These are phyloP conservation scores for Neelides folsomi DNA, from an alignment of 2,888 invertebrate species.

Conservation along the genomic window DNA sequence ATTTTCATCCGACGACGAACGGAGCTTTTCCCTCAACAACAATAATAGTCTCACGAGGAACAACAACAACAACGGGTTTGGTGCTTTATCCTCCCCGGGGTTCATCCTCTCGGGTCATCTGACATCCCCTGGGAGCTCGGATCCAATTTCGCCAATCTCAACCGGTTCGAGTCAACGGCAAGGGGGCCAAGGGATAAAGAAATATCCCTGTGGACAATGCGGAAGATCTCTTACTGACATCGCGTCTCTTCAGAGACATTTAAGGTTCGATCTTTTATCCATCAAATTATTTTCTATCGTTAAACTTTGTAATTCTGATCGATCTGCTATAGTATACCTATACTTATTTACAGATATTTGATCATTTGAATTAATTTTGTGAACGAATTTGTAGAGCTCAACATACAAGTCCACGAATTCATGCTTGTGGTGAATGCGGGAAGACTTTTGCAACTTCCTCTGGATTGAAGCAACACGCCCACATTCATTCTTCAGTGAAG, in stretches of 20 bases:
- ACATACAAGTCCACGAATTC: constrained; percentile 88
- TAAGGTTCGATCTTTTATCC: constrained; percentile 19
- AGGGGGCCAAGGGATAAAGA: constrained; percentile 13
- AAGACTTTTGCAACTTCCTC: constrained; percentile 97
- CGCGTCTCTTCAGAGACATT: constrained; percentile 31
- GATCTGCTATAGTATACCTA: no score
- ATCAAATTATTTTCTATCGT: no score
- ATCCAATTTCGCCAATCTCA: not conserved
- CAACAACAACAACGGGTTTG: constrained; percentile 11
- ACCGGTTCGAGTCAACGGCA: not conserved
- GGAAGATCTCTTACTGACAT: constrained; percentile 30
- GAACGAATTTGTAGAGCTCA: constrained; percentile 55
- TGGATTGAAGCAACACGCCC: constrained; percentile 96
- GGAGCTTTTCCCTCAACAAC: not conserved
- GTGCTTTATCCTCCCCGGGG: constrained; percentile 8
- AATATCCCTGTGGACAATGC: constrained; percentile 32
- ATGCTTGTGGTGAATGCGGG: constrained; percentile 96
- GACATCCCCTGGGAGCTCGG: constrained; percentile 16
- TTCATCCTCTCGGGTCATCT: constrained; percentile 29
- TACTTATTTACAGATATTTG: no score
- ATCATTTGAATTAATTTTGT: not conserved
- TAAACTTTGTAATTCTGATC: no score
- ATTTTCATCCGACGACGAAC: not conserved
- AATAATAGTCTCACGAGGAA: constrained; percentile 7
- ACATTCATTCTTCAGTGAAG: constrained; percentile 96